Percentiles rank a stretch among this genome's conserved stretches.
These are phyloP conservation scores for Rhyacichthys aspro DNA, from an alignment of 2,797 vertebrate genomes.

Conservation along the genomic window DNA sequence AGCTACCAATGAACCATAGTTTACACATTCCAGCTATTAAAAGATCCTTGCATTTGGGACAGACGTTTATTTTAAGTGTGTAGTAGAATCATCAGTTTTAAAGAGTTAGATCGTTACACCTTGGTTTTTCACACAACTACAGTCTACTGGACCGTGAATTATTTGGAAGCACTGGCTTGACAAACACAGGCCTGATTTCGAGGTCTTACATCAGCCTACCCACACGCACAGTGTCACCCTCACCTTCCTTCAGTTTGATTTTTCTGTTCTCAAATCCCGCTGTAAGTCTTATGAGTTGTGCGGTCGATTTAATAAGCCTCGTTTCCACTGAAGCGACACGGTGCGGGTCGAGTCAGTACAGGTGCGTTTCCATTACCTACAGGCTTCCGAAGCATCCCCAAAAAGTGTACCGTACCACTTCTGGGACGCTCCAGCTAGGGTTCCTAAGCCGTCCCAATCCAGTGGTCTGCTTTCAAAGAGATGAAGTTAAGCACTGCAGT, in stretches of 20 bases:
- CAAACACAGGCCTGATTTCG: slow-evolving; percentile 35
- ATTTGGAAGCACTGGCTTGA: slow-evolving; percentile 6
- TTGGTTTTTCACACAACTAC: not conserved
- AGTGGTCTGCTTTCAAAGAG: too few species aligned
- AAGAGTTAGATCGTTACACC: not conserved
- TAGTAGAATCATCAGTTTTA: not conserved
- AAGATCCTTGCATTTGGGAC: not conserved
- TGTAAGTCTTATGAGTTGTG: slow-evolving; percentile 6
- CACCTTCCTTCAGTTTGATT: slow-evolving; percentile 18
- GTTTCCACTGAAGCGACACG: too few species aligned
- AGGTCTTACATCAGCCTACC: slow-evolving; percentile 43
- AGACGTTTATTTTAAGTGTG: not conserved
- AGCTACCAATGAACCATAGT: too few species aligned
- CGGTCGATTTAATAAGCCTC: too few species aligned
- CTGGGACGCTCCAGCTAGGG: too few species aligned
- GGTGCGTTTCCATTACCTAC: too few species aligned
- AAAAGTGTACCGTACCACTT: too few species aligned
- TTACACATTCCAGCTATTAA: slow-evolving; percentile 7
- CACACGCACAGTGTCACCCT: slow-evolving; percentile 18
- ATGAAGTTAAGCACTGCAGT: too few species aligned
- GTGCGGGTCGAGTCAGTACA: too few species aligned
- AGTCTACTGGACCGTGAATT: slow-evolving; percentile 1
- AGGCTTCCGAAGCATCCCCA: too few species aligned
- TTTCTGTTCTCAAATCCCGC: slow-evolving; percentile 32
- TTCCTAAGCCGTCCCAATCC: too few species aligned